These are phyloP conservation scores for Saguinus imperator DNA, from an alignment of 2,113 vertebrate genomes.

Conservation along the genomic window DNA sequence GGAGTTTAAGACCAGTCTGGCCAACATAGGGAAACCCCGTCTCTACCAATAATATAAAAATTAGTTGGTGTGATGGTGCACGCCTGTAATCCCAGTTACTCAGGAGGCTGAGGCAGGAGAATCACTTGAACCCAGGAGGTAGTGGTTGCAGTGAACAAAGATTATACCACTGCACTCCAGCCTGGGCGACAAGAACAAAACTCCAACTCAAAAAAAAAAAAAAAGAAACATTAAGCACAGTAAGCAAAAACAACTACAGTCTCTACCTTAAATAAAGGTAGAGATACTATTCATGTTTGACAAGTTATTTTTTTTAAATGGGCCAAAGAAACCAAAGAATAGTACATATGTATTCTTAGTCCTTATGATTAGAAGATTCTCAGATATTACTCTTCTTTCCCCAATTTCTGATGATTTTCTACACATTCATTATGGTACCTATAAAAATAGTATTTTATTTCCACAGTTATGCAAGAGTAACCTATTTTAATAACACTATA, in stretches of 20 bases:
- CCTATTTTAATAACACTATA: no score
- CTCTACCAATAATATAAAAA: no score
- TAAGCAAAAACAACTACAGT: constrained; percentile 2
- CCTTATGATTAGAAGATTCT: not conserved
- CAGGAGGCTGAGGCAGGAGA: no score
- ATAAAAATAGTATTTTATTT: constrained; percentile 42
- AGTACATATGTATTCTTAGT: not conserved
- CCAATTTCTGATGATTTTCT: constrained; percentile 24
- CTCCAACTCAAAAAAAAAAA: not conserved
- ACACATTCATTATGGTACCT: not conserved
- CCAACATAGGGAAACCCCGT: no score
- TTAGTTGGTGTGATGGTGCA: no score
- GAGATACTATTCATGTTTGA: not conserved
- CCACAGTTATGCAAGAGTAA: not conserved
- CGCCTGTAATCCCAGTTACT: no score
- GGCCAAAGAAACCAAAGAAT: not conserved
- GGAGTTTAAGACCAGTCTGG: not conserved
- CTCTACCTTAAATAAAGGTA: constrained; percentile 8
- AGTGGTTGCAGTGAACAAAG: no score
- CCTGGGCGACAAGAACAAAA: not conserved
- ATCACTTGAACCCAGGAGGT: no score
- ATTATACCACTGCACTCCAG: no score
- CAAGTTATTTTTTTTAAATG: constrained; percentile 22
- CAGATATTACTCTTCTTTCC: not conserved
- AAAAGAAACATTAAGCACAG: not conserved